These are phyloP conservation scores for Aporrectodea caliginosa DNA, from an alignment of 1,140 invertebrate species.

Conservation along the genomic window DNA sequence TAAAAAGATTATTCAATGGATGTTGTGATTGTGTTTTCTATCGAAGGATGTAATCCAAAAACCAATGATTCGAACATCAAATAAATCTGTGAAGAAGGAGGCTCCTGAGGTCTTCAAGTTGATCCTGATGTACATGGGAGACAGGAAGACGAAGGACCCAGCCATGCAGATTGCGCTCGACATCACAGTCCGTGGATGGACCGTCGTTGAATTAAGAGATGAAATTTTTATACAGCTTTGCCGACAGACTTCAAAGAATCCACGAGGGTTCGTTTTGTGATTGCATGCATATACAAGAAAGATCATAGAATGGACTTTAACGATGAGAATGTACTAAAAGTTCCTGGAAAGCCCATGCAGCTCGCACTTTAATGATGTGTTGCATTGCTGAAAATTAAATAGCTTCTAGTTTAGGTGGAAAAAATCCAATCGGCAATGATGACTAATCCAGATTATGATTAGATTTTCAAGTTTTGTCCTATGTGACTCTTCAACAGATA, in stretches of 20 bases:
- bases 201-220: constrained; percentile 74
- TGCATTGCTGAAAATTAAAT: too few species aligned
- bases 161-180: constrained; percentile 71
- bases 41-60: constrained; percentile 76
- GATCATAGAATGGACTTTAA: too few species aligned
- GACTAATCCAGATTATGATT: too few species aligned
- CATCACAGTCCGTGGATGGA: constrained; percentile 77
- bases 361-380: too few species aligned
- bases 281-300: too few species aligned
- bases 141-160: constrained; percentile 74
- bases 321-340: too few species aligned
- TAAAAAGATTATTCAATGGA: too few species aligned
- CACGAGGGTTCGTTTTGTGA: constrained; percentile 61
- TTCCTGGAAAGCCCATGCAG: too few species aligned
- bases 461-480: too few species aligned
- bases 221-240: constrained; percentile 92
- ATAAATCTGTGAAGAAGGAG: constrained; percentile 86
- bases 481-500: too few species aligned
- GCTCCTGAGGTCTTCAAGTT: constrained; percentile 87
- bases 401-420: too few species aligned
- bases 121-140: constrained; percentile 96
- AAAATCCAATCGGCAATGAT: too few species aligned
- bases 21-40: not conserved
- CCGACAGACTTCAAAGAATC: constrained; percentile 92
- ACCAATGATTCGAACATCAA: constrained; percentile 81